Conservation (phyloP, 2,797 vertebrate genomes). For the Zenarchopterus dispar region DNA sequence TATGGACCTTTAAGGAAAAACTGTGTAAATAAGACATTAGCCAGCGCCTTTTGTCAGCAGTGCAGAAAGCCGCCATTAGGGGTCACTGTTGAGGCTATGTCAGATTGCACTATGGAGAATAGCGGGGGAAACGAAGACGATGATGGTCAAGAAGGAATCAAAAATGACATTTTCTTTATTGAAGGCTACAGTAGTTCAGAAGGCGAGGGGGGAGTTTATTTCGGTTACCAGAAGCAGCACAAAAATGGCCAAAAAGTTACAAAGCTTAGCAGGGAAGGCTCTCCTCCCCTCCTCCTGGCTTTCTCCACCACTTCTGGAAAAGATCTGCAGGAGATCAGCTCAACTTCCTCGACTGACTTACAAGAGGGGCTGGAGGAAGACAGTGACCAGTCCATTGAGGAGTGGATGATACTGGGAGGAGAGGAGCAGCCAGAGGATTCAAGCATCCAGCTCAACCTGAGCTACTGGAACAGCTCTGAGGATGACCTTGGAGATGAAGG, state of each 20-base stretch:
- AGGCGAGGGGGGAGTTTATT: conserved; percentile 16
- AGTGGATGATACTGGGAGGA: conserved; percentile 90
- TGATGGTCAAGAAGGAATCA: background rate
- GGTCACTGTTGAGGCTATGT: conserved; percentile 25
- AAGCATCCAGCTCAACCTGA: conserved; percentile 87
- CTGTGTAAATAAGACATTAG: background rate
- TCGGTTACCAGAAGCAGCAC: background rate
- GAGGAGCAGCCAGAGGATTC: conserved; percentile 81
- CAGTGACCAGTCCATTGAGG: conserved; percentile 80
- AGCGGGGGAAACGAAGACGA: background rate
- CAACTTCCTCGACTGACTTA: conserved; percentile 4
- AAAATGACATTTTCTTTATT: conserved; percentile 37
- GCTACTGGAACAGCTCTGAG: conserved; percentile 69
- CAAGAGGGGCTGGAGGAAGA: conserved; percentile 32
- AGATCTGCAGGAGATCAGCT: background rate
- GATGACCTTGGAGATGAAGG: conserved; percentile 56
- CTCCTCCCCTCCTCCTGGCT: conserved; percentile 63
- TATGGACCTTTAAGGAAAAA: background rate
- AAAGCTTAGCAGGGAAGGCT: conserved; percentile 28
- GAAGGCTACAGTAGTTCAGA: conserved; percentile 49
- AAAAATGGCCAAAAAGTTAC: conserved; percentile 3
- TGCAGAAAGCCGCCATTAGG: background rate
- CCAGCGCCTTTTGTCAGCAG: background rate
- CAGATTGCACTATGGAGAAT: conserved; percentile 29
- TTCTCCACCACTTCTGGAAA: conserved; percentile 40